Evolutionary conservation across 2,113 vertebrate genomes (phyloP).

Genomic region (Athene cunicularia): DNA sequence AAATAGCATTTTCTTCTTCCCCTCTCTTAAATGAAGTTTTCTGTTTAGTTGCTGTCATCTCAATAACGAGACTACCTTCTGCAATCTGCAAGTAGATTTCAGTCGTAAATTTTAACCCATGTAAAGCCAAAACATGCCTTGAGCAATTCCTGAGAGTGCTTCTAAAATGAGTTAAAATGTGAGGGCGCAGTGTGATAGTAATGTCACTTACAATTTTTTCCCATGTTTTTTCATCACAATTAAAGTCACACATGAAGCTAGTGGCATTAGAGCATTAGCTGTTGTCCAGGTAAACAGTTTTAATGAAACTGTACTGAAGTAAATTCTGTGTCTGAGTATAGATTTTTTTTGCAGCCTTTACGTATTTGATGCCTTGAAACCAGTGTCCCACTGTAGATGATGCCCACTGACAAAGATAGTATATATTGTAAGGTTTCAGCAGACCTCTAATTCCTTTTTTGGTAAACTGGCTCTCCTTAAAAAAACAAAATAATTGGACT

Average conservation of each 20-base stretch:
- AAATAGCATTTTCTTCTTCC: neutral
- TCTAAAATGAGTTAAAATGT: neutral
- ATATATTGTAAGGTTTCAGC: neutral
- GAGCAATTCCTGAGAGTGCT: neutral
- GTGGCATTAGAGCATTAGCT: neutral
- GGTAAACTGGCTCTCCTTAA: neutral
- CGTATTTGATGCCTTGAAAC: neutral
- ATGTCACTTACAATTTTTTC: neutral
- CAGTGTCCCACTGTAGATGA: neutral
- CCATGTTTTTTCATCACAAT: neutral
- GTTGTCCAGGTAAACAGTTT: neutral
- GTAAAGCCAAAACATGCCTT: neutral
- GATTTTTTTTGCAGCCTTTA: neutral
- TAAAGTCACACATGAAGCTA: neutral
- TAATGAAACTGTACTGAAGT: neutral
- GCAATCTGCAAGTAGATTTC: neutral
- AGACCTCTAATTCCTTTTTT: neutral
- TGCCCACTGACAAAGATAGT: neutral
- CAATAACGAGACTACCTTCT: neutral
- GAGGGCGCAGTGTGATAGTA: neutral
- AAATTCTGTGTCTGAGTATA: neutral
- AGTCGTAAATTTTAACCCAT: neutral
- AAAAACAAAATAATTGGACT: neutral
- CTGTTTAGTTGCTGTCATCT: neutral
- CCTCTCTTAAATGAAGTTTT: neutral